Conservation (phyloP, 1,140 invertebrate genomes). For the Ruditapes philippinarum region DNA sequence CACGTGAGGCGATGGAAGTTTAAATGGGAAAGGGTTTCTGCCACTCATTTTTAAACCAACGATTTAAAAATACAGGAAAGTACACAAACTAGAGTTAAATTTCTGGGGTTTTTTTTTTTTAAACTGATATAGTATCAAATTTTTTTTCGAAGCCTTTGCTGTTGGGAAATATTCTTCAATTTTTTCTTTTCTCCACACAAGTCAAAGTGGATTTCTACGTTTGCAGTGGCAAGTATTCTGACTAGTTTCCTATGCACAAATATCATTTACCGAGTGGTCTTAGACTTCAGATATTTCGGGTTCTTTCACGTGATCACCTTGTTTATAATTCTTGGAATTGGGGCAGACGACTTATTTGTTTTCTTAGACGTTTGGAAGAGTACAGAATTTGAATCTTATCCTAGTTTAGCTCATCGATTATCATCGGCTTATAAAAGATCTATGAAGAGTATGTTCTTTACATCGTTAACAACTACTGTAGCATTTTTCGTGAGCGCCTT, state of each 20-base stretch:
- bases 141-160: slow-evolving; percentile 74
- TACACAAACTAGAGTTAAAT: slow-evolving; percentile 20
- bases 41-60: slow-evolving; percentile 19
- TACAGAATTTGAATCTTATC: slow-evolving; percentile 68
- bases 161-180: slow-evolving; percentile 71
- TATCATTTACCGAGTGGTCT: slow-evolving; percentile 77
- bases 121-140: slow-evolving; percentile 63
- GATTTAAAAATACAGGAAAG: background rate
- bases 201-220: slow-evolving; percentile 74
- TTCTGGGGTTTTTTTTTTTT: slow-evolving; percentile 52
- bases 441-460: slow-evolving; percentile 80
- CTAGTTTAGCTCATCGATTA: slow-evolving; percentile 77
- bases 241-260: slow-evolving; percentile 80
- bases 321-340: slow-evolving; percentile 83
- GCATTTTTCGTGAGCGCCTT: slow-evolving; percentile 80
- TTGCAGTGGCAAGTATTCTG: slow-evolving; percentile 76
- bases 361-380: slow-evolving; percentile 82
- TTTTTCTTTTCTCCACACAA: slow-evolving; percentile 77
- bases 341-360: slow-evolving; percentile 83
- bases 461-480: slow-evolving; percentile 81
- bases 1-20: slow-evolving; percentile 21
- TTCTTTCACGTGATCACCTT: slow-evolving; percentile 81
- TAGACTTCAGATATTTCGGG: slow-evolving; percentile 81
- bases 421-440: slow-evolving; percentile 80
- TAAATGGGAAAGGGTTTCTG: slow-evolving; percentile 38